Conservation (phyloP, 2,888 invertebrate species). For the Spicauda simplicius region DNA sequence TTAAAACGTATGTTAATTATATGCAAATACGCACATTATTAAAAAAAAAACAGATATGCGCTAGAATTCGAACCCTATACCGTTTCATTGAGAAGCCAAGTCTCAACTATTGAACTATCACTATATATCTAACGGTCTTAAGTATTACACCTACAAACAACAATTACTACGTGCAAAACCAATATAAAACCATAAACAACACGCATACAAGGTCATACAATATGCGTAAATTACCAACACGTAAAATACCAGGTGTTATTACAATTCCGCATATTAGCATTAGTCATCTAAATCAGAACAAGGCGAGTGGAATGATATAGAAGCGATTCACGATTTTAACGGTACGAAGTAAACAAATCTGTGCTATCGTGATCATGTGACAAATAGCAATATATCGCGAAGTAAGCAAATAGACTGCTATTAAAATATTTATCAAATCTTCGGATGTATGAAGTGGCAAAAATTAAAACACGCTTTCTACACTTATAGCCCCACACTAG, state of each 20-base stretch:
- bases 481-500: too few species aligned
- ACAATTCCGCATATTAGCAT: slow-evolving; percentile 20
- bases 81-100: too few species aligned
- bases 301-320: background rate
- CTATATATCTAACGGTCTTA: too few species aligned
- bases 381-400: background rate
- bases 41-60: too few species aligned
- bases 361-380: background rate
- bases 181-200: background rate
- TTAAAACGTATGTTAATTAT: too few species aligned
- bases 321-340: background rate
- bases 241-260: background rate
- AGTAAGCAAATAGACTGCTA: background rate
- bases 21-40: too few species aligned
- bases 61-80: too few species aligned
- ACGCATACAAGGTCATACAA: background rate
- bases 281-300: slow-evolving; percentile 16
- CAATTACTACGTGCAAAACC: background rate
- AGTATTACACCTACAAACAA: too few species aligned
- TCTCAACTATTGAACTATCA: too few species aligned
- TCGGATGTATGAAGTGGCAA: too few species aligned
- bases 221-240: background rate
- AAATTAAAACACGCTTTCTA: too few species aligned
- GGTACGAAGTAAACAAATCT: background rate
- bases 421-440: too few species aligned